Base-by-base conservation (phyloP, 2,888 invertebrate species). In the Meloe dianella region DNA sequence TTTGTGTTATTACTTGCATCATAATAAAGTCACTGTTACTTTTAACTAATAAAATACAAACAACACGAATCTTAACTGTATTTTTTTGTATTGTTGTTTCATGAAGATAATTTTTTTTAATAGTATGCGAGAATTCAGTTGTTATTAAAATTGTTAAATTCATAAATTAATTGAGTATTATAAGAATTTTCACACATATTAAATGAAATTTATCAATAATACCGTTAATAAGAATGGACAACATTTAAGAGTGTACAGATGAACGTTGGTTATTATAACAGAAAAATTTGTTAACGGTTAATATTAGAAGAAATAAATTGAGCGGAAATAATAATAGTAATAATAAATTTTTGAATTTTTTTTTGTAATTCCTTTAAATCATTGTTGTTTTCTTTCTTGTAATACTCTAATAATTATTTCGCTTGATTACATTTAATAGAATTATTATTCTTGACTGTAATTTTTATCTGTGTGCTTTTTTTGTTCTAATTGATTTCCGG, bases 1-100 rank as follows among this genome's bases (percentile, higher is more conserved):
- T n/a, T 10, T 22, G 5, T 2, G 24, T 54, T 54, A 54, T 54
- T 14, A 24, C 27, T 54, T 54, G 10, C 54, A 54, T 54, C n/a
- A n/a, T n/a, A n/a, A n/a, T n/a, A n/a, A n/a, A n/a, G n/a, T n/a
- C 54, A 54, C 54, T 54, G 54, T 54, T 54, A 54, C 54, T 54
- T 54, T 54, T 54, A 54, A 51, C 51, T n/a, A 27, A 24, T 54
- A 22, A 51, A 22, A 54, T 54, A 47, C 9, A n/a, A 22, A 51
- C 20, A 54, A 27, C 54, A 24, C 24, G 54, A 47, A 54, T 54
- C 10, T 14, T 54, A 54, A 54, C 54, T 54, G 54, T 54, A 27
- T 27, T n/a, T 27, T 12, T 4, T 17, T 22, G n/a, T 24, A 14
- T 54, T 14, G 27, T 54, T 54, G 54, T 54, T 22, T 54, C 54